phyloP scores from a whole-genome alignment of 2,888 invertebrate species.

The Microctonus aethiopoides region DNA sequence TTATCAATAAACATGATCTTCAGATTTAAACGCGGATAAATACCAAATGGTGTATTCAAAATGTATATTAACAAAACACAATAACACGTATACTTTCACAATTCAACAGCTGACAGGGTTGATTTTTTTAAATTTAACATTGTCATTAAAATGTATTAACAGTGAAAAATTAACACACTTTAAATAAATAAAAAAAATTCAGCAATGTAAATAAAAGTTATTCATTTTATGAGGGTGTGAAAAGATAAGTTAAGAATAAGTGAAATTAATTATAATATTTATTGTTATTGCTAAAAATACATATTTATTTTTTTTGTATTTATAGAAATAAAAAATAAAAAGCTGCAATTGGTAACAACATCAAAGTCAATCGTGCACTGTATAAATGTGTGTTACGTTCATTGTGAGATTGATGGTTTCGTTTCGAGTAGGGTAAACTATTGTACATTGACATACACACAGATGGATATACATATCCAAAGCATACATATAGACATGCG shows the following conservation, averaged over 20 bases:
- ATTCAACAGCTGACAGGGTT: not conserved
- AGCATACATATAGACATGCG: not conserved
- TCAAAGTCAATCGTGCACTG: not conserved
- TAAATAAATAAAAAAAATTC: not conserved
- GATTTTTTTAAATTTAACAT: not conserved
- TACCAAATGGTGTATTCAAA: not conserved
- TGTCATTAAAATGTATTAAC: not conserved
- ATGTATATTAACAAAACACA: not conserved
- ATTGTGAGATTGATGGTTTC: not conserved
- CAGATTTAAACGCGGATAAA: constrained; percentile 37
- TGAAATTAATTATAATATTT: not conserved
- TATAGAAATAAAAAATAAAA: not conserved
- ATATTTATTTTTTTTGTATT: not conserved
- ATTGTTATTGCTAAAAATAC: not conserved
- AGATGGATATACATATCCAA: not conserved
- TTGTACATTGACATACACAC: constrained; percentile 4
- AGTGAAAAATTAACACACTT: not conserved
- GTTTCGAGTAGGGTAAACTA: not conserved
- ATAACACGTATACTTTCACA: not conserved
- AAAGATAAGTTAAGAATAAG: too few species aligned
- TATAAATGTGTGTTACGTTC: not conserved
- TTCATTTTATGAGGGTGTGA: not conserved
- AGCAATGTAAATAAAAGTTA: too few species aligned
- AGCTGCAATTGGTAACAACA: not conserved
- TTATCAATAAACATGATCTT: constrained; percentile 41